Conservation (phyloP, 37 sponge, comb jelly and placozoan genomes). For the Haliclona indistincta region DNA sequence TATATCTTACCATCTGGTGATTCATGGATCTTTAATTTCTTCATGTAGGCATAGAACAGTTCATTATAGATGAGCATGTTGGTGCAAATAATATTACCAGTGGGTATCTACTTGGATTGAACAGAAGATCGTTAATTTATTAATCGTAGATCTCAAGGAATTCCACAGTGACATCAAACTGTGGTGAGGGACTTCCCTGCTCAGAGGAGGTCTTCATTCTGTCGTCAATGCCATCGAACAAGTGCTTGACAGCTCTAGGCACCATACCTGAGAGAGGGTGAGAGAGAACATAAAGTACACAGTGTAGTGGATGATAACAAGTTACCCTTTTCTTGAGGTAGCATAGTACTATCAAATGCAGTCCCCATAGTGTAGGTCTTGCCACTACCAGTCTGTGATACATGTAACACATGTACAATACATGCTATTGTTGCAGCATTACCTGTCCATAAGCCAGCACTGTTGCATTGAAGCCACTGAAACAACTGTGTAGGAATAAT, state of each 20-base stretch:
- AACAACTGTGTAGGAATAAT: too few relatives aligned
- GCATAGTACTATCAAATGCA: slow-evolving; percentile 74
- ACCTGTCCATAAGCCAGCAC: slow-evolving; percentile 96
- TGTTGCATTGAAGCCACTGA: slow-evolving; percentile 96
- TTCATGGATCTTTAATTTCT: too few relatives aligned
- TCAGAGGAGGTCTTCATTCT: slow-evolving; percentile 45
- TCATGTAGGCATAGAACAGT: too few relatives aligned
- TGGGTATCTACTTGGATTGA: slow-evolving; percentile 69
- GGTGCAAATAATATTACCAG: too few relatives aligned
- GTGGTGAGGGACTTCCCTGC: slow-evolving; percentile 43
- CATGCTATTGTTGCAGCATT: not conserved
- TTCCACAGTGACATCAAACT: slow-evolving; percentile 81
- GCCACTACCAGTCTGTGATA: slow-evolving; percentile 93
- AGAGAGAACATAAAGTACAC: too few relatives aligned
- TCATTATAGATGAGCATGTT: too few relatives aligned
- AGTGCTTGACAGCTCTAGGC: slow-evolving; percentile 90
- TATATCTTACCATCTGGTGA: slow-evolving; percentile 84
- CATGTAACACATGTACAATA: not conserved
- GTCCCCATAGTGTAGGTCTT: slow-evolving; percentile 99
- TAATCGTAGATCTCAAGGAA: slow-evolving; percentile 96
- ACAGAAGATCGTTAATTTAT: slow-evolving; percentile 88
- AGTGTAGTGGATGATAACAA: too few relatives aligned
- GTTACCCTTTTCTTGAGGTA: slow-evolving; percentile 74
- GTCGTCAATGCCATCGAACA: slow-evolving; percentile 73
- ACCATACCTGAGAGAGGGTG: slow-evolving; percentile 63